Base-by-base conservation (phyloP, 1,140 invertebrate genomes). In the Drosophila paulistorum region DNA sequence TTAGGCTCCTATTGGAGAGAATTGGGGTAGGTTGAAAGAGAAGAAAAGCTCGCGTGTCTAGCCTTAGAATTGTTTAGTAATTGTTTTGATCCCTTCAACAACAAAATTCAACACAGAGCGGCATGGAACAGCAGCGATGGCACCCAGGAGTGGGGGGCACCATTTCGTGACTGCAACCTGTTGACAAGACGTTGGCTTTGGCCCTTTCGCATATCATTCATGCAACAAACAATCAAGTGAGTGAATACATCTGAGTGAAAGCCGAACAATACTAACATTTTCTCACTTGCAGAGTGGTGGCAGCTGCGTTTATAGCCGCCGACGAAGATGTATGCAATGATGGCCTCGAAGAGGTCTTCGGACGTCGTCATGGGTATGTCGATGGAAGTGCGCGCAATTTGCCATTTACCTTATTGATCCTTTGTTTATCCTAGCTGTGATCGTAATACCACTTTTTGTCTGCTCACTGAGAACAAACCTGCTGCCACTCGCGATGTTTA, bases 251-350 rank as follows among this genome's bases (percentile, higher is more conserved):
- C 33, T 10, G 9, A 17, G 10, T 35, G 37, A 30, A 17, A 7
- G 6, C 45, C 35, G 37, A 61, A 33, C 10, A 42, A 26, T 26
- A n/a, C 55, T 57, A 45, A 66, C 58, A 30, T 37, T 33, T 6
- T 73, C 41, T 30, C 42, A 71, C 59, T 62, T 51, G 7, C 58
- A 92, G 91, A 92, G 91, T 91, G 77, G 91, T 91, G 57, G 91
- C 91, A 26, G 84, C 87, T 57, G 84, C 91, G 3, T 92, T 92
- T 73, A 90, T 92, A n/a, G 91, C 91, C 20, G 91, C 91, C 65
- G 91, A 92, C 45, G 90, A 86, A 61, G 91, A 92, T 81, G 79
- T 90, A 30, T 92, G 91, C 73, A 92, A 92, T 65, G 91, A 92
- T 89, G 90, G 77, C n/a, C 69, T 92, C 61, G 91, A 92, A 65